Base-by-base conservation (phyloP, 2,797 vertebrate species). In the Luscinia megarhynchos region DNA sequence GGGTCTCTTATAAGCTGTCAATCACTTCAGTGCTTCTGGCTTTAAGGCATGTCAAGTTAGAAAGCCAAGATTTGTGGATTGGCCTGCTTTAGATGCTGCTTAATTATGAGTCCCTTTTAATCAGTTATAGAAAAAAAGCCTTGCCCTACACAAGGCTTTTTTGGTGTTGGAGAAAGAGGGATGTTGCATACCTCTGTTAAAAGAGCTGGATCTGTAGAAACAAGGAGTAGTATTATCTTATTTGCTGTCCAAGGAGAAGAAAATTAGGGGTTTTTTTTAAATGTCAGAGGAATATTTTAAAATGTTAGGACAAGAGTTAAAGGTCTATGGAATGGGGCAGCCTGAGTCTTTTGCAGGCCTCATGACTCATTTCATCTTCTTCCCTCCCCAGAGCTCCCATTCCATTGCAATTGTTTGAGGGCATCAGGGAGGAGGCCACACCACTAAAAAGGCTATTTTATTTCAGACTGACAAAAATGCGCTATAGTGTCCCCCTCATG, bases 381-480 rank as follows among this genome's bases (percentile, higher is more conserved):
- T 74, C 14, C 30, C 15, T 19, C 13, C 3, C 12, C 1, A 0
- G 30, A 87, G 63, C n/a, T 87, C 45, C 38, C 2, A 1, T 41
- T 77, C 36, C 10, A 48, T 9, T 91, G 38, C 79, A 80, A 21
- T 53, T 80, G 46, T 91, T 93, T 2, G 7, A 79, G 53, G 75
- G 64, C 64, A 87, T 14, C 38, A 51, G 78, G 57, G 64, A 64
- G 45, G 36, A 48, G 29, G 34, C n/a, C 48, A 15, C 1, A 1
- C 22, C 53, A 26, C 87, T 67, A 30, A 63, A 82, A 75, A 51
- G 55, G 34, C 64, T 79, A 2, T 63, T 93, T 91, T 64, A 77
- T 70, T 95, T 91, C 84, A 89, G 50, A 36, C 45, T 68, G 24
- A 53, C 70, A 87, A 40, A 92, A 92, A 72, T 51, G 11, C 0